Conservation (phyloP, 1,140 invertebrate species). For the Drosophila sp. region DNA sequence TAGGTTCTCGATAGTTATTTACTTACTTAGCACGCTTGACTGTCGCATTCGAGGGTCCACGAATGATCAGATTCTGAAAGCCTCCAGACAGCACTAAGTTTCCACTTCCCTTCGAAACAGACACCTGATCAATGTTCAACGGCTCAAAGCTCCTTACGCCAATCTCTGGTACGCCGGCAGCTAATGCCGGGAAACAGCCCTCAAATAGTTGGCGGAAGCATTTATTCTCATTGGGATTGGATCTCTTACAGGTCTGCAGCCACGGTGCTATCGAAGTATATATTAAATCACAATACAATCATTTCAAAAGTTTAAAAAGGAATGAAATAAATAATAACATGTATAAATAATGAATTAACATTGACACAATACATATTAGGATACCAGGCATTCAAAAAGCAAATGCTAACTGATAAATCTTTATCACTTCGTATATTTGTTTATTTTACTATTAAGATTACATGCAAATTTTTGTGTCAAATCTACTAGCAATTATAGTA, state of each 20-base stretch:
- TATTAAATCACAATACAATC: no score
- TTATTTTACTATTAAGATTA: no score
- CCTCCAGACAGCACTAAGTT: slow-evolving; percentile 85
- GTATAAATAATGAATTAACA: background rate
- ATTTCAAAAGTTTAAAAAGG: background rate
- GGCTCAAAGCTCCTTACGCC: slow-evolving; percentile 85
- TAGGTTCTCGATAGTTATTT: background rate
- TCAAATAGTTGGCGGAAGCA: slow-evolving; percentile 80
- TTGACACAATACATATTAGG: no score
- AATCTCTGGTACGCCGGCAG: slow-evolving; percentile 85
- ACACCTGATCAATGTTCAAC: slow-evolving; percentile 85
- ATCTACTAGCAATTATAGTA: no score
- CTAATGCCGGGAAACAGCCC: slow-evolving; percentile 76
- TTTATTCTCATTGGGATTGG: slow-evolving; percentile 80
- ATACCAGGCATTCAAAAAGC: no score
- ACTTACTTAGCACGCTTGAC: slow-evolving; percentile 73
- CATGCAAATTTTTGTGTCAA: no score
- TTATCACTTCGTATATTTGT: no score
- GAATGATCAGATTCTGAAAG: slow-evolving; percentile 85
- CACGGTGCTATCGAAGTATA: slow-evolving; percentile 62
- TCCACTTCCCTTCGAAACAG: slow-evolving; percentile 85
- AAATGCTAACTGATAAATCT: no score
- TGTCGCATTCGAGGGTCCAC: slow-evolving; percentile 85
- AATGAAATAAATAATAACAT: background rate
- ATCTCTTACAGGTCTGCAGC: slow-evolving; percentile 75